Conservation (phyloP, 2,888 invertebrate species). For the Sphaerophoria taeniata region DNA sequence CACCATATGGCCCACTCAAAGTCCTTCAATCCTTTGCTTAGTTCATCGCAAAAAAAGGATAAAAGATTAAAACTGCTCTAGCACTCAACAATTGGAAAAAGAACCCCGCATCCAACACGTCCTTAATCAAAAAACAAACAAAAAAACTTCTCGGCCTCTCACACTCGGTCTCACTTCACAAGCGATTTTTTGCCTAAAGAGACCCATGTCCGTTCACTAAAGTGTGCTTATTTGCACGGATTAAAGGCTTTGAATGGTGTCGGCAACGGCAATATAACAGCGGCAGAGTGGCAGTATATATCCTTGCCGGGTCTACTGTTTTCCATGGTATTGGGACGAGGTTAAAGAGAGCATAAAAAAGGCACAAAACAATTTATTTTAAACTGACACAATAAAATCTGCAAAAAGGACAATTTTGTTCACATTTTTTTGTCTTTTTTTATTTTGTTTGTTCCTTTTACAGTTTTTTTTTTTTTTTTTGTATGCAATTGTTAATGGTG, state of each 20-base stretch:
- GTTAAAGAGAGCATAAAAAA: constrained; percentile 18
- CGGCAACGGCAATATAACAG: constrained; percentile 35
- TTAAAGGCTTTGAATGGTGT: constrained; percentile 69
- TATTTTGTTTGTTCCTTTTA: constrained; percentile 38
- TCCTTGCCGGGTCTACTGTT: neutral
- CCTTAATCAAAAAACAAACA: neutral
- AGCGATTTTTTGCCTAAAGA: constrained; percentile 5
- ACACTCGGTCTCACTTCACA: neutral
- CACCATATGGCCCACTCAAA: constrained; percentile 60
- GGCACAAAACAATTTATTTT: constrained; percentile 73
- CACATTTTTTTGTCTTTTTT: constrained; percentile 45
- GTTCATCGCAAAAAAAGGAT: constrained; percentile 48
- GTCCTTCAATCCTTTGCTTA: constrained; percentile 54
- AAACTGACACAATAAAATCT: constrained; percentile 71
- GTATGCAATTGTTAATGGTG: constrained; percentile 59
- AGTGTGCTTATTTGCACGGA: constrained; percentile 73
- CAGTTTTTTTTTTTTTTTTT: constrained; percentile 21
- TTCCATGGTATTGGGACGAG: neutral
- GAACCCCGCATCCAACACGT: constrained; percentile 39
- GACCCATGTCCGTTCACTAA: constrained; percentile 71
- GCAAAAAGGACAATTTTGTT: constrained; percentile 51
- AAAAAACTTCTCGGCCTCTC: neutral
- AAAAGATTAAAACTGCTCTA: constrained; percentile 63
- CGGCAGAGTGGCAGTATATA: neutral
- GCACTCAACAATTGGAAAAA: constrained; percentile 40